Evolutionary conservation across 2,888 invertebrate species (phyloP), one percentile per base, ranked within the genome.

Genomic region (Rhaphigaster nebulosa): DNA sequence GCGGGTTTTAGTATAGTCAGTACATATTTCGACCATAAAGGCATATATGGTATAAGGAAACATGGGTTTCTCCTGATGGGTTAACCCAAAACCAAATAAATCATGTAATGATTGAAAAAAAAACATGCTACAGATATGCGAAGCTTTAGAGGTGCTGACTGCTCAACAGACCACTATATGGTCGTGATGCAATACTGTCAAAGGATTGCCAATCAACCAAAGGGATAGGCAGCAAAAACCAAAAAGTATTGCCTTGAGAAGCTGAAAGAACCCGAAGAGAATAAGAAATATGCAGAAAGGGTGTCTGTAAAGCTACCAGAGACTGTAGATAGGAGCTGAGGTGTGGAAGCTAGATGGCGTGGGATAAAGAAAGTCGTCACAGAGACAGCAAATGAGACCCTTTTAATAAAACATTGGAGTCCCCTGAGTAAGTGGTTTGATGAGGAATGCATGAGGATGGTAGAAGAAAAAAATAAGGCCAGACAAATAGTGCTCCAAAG

Each of bases 361-460:
- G 20, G 41, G 18, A 41, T 84, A 15, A 84, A 84, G 84, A 84
- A 84, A 84, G 41, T 23, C 6, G 84, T 29, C 6, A 84, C 41
- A 41, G 84, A 84, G 84, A 84, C 84, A 84, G 84, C 34, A 8
- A 84, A 84, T 84, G 84, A 84, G 20, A 84, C 84, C 84, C 84
- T 84, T 2, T 26, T n/a, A n/a, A n/a, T n/a, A n/a, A n/a, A n/a
- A n/a, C n/a, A n/a, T n/a, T n/a, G n/a, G n/a, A n/a, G n/a, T 84
- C 84, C 84, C 41, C 29, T 18, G 34, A 34, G n/a, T 18, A 34
- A 10, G 2, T 70, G 34, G 12, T 34, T 70, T 34, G 70, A 52
- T 52, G 70, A 70, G 20, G 70, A 70, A 34, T 70, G 70, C 34
- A n/a, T 45, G 41, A 41, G 41, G 41, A 84, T 84, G 41, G 84